These are phyloP conservation scores for Philereme vetulata DNA, from an alignment of 2,888 invertebrate species.

Conservation along the genomic window DNA sequence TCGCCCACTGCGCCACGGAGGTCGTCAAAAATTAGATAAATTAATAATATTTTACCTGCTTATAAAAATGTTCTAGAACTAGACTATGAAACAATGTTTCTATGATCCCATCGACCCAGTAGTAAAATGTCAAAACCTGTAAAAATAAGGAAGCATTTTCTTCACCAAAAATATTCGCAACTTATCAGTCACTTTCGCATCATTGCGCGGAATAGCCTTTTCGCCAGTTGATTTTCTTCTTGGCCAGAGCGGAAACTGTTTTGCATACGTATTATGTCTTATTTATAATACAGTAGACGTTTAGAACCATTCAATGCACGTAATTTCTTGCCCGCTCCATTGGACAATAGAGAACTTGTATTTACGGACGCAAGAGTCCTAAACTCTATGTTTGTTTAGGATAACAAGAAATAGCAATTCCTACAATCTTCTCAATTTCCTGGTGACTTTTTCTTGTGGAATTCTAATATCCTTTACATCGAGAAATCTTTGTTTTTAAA, in stretches of 20 bases:
- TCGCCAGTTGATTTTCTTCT: constrained; percentile 52
- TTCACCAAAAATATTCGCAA: constrained; percentile 38
- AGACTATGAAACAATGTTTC: not conserved
- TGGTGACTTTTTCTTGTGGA: constrained; percentile 19
- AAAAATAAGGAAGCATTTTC: constrained; percentile 27
- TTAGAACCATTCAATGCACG: constrained; percentile 2
- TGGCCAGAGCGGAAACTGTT: constrained; percentile 47
- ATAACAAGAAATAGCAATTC: not conserved
- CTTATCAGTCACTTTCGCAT: constrained; percentile 56
- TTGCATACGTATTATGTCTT: constrained; percentile 18
- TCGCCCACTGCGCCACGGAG: too few relatives aligned
- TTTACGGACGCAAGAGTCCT: constrained; percentile 8
- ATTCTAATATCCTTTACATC: too few relatives aligned
- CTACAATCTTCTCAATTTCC: not conserved
- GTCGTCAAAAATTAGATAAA: too few relatives aligned
- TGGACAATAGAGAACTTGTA: constrained; percentile 8
- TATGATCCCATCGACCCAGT: not conserved
- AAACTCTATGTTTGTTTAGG: too few relatives aligned
- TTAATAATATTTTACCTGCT: not conserved
- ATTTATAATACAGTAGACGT: constrained; percentile 15
- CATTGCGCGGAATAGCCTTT: constrained; percentile 49
- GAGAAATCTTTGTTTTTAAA: too few relatives aligned
- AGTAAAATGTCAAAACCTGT: not conserved
- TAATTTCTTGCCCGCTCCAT: constrained; percentile 3
- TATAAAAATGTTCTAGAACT: not conserved